Conservation (phyloP, 2,797 vertebrate species). For the Gouania willdenowi region DNA sequence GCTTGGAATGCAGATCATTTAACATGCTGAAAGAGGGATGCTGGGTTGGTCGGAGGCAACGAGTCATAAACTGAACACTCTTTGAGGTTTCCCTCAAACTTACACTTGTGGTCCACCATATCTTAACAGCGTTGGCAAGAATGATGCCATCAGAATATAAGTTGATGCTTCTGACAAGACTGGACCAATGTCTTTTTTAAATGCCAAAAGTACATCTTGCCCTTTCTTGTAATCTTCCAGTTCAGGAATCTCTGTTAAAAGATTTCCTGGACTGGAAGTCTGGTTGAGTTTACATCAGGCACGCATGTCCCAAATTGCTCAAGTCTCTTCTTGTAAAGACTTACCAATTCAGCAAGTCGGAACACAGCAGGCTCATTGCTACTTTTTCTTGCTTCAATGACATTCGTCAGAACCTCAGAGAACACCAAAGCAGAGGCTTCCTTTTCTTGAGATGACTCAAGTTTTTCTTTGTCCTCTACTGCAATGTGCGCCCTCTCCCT, state of each 20-base stretch:
- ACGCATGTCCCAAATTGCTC: background rate
- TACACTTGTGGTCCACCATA: too few relatives aligned
- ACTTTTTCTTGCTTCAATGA: background rate
- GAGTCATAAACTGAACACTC: too few relatives aligned
- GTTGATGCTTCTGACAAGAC: too few relatives aligned
- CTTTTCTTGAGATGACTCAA: background rate
- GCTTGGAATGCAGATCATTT: too few relatives aligned
- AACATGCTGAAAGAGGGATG: too few relatives aligned
- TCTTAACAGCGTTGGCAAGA: too few relatives aligned
- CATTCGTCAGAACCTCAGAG: background rate
- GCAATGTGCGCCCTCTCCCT: background rate
- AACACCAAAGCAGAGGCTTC: background rate
- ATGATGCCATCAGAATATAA: too few relatives aligned
- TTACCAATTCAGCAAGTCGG: background rate
- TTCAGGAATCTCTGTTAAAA: background rate
- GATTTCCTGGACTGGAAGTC: background rate
- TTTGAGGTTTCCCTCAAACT: too few relatives aligned
- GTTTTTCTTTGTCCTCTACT: background rate
- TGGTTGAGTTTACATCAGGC: background rate
- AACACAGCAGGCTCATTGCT: background rate
- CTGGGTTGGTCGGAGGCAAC: too few relatives aligned
- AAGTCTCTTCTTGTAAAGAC: background rate
- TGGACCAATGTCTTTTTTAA: too few relatives aligned
- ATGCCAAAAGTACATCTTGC: too few relatives aligned
- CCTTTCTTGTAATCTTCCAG: background rate